Evolutionary conservation across 2,888 invertebrate genomes (phyloP).

Genomic region (Rutpela maculata): DNA sequence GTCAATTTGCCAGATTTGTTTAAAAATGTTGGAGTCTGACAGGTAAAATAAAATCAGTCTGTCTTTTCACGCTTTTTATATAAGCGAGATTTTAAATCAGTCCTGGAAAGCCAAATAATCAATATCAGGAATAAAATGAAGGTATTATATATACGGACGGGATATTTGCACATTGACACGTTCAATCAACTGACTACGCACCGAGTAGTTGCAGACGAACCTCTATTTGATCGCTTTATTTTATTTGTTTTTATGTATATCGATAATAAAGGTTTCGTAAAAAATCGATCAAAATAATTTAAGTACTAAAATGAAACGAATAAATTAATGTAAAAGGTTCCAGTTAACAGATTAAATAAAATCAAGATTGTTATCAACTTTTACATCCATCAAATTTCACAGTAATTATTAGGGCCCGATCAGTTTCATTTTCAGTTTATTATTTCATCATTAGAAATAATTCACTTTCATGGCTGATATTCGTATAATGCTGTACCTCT

Average conservation of each 20-base stretch:
- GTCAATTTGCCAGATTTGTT: background rate
- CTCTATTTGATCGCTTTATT: background rate
- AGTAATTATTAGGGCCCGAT: too few species aligned
- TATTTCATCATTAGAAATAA: too few species aligned
- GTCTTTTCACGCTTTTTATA: background rate
- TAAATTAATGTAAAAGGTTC: too few species aligned
- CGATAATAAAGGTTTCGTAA: background rate
- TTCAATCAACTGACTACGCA: background rate
- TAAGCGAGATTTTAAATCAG: conserved; percentile 6
- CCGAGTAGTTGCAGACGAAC: background rate
- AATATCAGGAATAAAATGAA: conserved; percentile 20
- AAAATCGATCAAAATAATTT: background rate
- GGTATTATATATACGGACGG: background rate
- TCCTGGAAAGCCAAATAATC: conserved; percentile 13
- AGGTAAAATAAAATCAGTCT: background rate
- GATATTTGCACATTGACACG: conserved; percentile 19
- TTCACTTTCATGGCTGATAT: too few species aligned
- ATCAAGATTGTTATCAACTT: too few species aligned
- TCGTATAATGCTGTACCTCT: too few species aligned
- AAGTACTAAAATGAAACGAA: background rate
- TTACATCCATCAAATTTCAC: too few species aligned
- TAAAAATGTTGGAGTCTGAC: background rate
- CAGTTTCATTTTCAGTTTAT: too few species aligned
- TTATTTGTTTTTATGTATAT: background rate
- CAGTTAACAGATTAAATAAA: too few species aligned